Conservation (phyloP, 2,888 invertebrate genomes). For the Tethea ocularis region DNA sequence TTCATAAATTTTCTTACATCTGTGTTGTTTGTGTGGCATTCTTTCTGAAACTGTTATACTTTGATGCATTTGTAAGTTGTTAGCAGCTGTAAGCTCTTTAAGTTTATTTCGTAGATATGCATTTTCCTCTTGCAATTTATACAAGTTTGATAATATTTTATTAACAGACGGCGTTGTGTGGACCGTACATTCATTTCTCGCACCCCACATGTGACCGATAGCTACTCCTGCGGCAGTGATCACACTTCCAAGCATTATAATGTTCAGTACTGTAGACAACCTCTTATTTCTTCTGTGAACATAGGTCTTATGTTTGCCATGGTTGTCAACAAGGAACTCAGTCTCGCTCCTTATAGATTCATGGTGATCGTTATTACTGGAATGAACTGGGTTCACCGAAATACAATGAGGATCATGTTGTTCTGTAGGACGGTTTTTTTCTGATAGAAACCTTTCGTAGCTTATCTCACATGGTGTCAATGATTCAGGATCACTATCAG, state of each 20-base stretch:
- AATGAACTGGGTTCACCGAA: constrained; percentile 39
- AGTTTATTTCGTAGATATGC: constrained; percentile 69
- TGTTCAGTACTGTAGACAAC: constrained; percentile 74
- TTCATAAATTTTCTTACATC: constrained; percentile 74
- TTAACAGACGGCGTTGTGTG: constrained; percentile 69
- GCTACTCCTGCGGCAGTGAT: constrained; percentile 79
- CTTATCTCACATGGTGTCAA: constrained; percentile 49
- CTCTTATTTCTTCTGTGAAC: constrained; percentile 77
- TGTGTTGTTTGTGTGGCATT: constrained; percentile 52
- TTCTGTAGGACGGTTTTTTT: constrained; percentile 49
- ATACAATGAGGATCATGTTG: constrained; percentile 40
- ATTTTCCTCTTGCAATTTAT: constrained; percentile 80
- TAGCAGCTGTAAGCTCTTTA: constrained; percentile 63
- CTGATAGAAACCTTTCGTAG: constrained; percentile 41
- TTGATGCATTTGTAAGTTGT: constrained; percentile 50
- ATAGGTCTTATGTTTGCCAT: constrained; percentile 72
- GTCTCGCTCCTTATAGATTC: constrained; percentile 54
- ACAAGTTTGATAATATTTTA: constrained; percentile 75
- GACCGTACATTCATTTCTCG: constrained; percentile 68
- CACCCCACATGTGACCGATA: constrained; percentile 81
- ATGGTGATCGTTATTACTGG: constrained; percentile 42
- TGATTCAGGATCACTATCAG: constrained; percentile 74
- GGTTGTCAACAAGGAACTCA: constrained; percentile 60
- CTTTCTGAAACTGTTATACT: constrained; percentile 47
- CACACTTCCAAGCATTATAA: constrained; percentile 76